Evolutionary conservation across 2,113 vertebrate genomes (phyloP).

Genomic region (Rhabdornis inornatus): DNA sequence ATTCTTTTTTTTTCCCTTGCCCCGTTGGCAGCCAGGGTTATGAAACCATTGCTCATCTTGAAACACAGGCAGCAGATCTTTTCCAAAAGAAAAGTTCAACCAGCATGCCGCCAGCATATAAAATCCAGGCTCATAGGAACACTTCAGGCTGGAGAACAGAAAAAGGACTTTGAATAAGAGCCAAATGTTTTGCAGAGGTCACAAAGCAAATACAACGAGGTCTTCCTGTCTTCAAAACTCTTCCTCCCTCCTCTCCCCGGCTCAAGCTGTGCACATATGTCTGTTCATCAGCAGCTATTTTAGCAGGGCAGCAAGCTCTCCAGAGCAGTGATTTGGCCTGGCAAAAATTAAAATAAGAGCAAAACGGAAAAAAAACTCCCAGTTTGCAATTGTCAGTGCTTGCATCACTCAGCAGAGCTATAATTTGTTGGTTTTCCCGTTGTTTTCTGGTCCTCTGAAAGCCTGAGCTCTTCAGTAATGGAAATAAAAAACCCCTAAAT

Average conservation of each 20-base stretch:
- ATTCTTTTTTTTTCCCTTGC: not conserved
- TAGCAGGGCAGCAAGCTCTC: not conserved
- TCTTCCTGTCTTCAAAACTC: not conserved
- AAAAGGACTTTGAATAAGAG: not conserved
- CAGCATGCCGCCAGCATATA: not conserved
- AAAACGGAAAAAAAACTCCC: not conserved
- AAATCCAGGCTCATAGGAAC: not conserved
- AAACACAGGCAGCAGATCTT: not conserved
- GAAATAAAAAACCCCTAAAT: not conserved
- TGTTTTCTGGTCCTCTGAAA: not conserved
- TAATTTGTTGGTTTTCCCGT: not conserved
- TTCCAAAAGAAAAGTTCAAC: not conserved
- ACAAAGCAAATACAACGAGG: slow-evolving; percentile 2
- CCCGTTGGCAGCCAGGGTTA: not conserved
- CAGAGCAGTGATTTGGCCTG: slow-evolving; percentile 10
- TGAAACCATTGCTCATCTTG: not conserved
- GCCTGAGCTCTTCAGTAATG: not conserved
- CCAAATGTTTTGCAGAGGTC: slow-evolving; percentile 24
- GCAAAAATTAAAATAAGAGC: not conserved
- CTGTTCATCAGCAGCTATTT: not conserved
- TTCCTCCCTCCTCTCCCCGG: not conserved
- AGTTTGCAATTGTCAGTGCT: not conserved
- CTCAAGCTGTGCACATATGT: slow-evolving; percentile 43
- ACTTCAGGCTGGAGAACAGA: not conserved
- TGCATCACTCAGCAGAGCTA: not conserved